These are phyloP conservation scores for Mnemiopsis leidyi DNA, from an alignment of 37 sponge, comb jelly and placozoan species.

Conservation along the genomic window DNA sequence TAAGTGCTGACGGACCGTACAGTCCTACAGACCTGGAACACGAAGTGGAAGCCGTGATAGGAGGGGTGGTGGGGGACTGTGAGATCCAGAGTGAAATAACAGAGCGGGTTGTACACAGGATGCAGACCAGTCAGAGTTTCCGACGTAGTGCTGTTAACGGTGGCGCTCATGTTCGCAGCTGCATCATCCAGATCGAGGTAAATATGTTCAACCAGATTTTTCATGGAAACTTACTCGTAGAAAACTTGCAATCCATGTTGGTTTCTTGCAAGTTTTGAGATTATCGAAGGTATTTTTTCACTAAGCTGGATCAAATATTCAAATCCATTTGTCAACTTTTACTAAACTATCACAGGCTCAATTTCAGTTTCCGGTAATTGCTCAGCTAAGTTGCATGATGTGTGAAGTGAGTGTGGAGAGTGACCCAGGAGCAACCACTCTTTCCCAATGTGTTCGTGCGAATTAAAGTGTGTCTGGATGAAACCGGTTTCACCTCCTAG, in stretches of 20 bases:
- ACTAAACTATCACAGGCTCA: background rate
- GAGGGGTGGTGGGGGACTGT: constrained; percentile 38
- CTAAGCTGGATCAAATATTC: too few species aligned
- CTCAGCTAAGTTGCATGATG: background rate
- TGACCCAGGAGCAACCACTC: background rate
- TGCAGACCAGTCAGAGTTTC: background rate
- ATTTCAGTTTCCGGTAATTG: background rate
- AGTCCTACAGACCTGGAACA: constrained; percentile 21
- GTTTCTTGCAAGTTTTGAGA: too few species aligned
- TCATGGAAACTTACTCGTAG: too few species aligned
- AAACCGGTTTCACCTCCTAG: too few species aligned
- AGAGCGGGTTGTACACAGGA: constrained; percentile 1
- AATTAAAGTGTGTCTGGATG: background rate
- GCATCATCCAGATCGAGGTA: constrained; percentile 24
- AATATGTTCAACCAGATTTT: too few species aligned
- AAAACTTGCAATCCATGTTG: too few species aligned
- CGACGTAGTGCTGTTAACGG: background rate
- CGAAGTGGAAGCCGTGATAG: constrained; percentile 5
- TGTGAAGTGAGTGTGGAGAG: background rate
- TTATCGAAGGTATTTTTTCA: too few species aligned
- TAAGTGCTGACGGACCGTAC: constrained; percentile 54
- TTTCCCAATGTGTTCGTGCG: background rate
- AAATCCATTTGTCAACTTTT: too few species aligned
- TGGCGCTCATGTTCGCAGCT: background rate
- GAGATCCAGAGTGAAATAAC: constrained; percentile 10